Percentiles rank a stretch among this genome's conserved stretches.
phyloP scores from a whole-genome alignment of 2,888 invertebrate genomes.

The Aricia artaxerxes region DNA sequence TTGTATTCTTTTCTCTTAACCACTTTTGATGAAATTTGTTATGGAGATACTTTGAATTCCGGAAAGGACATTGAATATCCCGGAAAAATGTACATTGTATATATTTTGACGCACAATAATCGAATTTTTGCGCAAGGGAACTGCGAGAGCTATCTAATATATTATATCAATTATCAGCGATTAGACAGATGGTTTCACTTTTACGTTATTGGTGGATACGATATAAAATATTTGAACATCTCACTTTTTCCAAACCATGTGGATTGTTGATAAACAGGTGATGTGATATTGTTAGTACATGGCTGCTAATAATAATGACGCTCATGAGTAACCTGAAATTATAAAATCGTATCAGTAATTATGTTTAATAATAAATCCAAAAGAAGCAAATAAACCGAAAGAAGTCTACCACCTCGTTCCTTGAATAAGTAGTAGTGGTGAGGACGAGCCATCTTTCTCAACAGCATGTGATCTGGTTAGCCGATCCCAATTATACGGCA shows the following conservation, averaged over 20 bases:
- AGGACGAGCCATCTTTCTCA: slow-evolving; percentile 52
- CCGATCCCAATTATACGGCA: slow-evolving; percentile 56
- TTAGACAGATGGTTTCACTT: too few relatives aligned
- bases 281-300: slow-evolving; percentile 54
- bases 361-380: background rate
- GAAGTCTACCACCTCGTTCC: slow-evolving; percentile 57
- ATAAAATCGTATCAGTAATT: background rate
- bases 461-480: slow-evolving; percentile 53
- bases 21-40: too few relatives aligned
- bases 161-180: too few relatives aligned
- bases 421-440: slow-evolving; percentile 51
- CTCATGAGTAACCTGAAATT: slow-evolving; percentile 56
- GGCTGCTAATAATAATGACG: slow-evolving; percentile 52
- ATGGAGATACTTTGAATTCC: too few relatives aligned
- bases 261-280: slow-evolving; percentile 58
- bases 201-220: too few relatives aligned
- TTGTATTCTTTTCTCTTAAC: too few relatives aligned
- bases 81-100: too few relatives aligned
- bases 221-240: background rate
- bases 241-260: slow-evolving; percentile 53
- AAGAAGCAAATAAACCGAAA: background rate
- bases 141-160: too few relatives aligned
- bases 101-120: too few relatives aligned
- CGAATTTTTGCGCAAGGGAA: too few relatives aligned
- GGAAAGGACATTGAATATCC: too few relatives aligned